phyloP scores from a whole-genome alignment of 2,113 vertebrate species.

The Gavia stellata region DNA sequence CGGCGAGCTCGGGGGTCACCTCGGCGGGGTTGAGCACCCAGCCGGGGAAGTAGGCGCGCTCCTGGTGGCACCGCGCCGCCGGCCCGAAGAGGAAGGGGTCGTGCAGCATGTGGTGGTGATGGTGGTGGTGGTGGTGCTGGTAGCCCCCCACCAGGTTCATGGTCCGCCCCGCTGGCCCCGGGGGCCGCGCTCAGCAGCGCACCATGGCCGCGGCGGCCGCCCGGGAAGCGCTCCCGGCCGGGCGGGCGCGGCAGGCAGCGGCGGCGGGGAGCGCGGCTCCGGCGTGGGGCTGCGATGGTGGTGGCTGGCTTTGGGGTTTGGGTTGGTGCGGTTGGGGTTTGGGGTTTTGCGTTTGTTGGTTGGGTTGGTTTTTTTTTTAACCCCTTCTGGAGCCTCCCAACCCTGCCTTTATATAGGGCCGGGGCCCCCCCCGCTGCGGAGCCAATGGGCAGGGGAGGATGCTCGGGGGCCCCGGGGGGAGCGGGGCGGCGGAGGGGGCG shows the following conservation, averaged over 20 bases:
- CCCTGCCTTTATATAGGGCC: constrained; percentile 77
- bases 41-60: constrained; percentile 84
- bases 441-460: constrained; percentile 75
- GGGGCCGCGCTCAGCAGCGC: constrained; percentile 49
- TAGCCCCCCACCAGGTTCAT: constrained; percentile 95
- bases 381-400: constrained; percentile 72
- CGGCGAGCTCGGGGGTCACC: constrained; percentile 77
- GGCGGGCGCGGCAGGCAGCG: not conserved
- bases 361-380: constrained; percentile 9
- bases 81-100: constrained; percentile 87
- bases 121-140: constrained; percentile 82
- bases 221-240: constrained; percentile 7
- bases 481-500: constrained; percentile 56
- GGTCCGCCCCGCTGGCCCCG: constrained; percentile 36
- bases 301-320: not conserved
- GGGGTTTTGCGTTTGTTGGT: not conserved
- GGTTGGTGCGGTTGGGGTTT: not conserved
- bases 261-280: not conserved
- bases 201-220: constrained; percentile 8
- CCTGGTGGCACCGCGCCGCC: constrained; percentile 82
- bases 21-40: constrained; percentile 88
- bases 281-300: not conserved
- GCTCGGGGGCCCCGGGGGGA: constrained; percentile 29
- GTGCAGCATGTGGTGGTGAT: constrained; percentile 83
- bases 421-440: constrained; percentile 12